Conservation (phyloP, 1,140 invertebrate species). For the Zaprionus davidi region DNA sequence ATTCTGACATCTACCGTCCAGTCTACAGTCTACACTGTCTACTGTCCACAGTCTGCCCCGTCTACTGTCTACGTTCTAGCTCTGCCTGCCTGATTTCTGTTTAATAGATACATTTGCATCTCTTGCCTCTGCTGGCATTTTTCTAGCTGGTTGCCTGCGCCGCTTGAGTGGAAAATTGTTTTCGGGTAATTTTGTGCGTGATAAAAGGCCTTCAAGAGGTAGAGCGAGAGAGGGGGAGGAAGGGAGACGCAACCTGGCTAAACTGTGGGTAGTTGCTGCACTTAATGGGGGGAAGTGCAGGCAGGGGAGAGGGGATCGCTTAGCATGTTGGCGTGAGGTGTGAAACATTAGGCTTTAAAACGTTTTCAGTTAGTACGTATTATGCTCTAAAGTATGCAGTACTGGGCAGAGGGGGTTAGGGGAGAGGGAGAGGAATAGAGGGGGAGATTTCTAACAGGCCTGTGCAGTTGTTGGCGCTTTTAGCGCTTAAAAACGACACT, state of each 20-base stretch:
- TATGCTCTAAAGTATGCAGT: conserved; percentile 24
- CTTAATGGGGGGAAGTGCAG: neutral
- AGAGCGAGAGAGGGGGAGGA: neutral
- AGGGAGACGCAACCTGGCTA: neutral
- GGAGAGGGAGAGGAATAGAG: too few species aligned
- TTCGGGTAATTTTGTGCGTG: conserved; percentile 65
- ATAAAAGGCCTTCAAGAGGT: conserved; percentile 12
- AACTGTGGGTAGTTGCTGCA: neutral
- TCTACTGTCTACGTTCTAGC: conserved; percentile 6
- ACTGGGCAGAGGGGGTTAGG: neutral
- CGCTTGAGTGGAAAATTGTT: conserved; percentile 80
- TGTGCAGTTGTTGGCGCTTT: conserved; percentile 20
- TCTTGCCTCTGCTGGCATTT: conserved; percentile 58
- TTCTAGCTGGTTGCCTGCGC: conserved; percentile 71
- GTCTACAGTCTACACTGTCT: conserved; percentile 11
- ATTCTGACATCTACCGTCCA: neutral
- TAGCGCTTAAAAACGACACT: conserved; percentile 8
- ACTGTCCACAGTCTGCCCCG: neutral
- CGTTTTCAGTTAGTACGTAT: conserved; percentile 49
- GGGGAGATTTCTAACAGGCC: neutral
- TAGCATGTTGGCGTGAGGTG: conserved; percentile 39
- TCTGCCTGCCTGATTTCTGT: conserved; percentile 75
- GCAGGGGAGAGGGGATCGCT: conserved; percentile 26
- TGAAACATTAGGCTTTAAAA: conserved; percentile 50
- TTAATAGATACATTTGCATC: conserved; percentile 82